A percentile compares a stretch with the other conserved stretches of the same genome.
Conservation (phyloP, 1,140 invertebrate species). For the Ceratosolen fusciceps region DNA sequence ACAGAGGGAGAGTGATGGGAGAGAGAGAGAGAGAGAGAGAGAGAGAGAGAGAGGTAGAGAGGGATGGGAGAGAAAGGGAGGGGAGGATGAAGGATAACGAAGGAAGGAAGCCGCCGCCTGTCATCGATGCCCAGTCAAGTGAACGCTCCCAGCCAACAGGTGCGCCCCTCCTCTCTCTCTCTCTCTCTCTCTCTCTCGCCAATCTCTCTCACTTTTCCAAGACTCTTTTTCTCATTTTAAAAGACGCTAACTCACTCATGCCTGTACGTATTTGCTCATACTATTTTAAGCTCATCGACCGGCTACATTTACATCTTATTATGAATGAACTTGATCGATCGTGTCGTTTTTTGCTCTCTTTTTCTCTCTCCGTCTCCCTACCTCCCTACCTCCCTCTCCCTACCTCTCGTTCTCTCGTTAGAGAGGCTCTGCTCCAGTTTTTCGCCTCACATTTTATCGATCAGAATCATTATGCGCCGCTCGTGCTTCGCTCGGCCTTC, state of each 20-base stretch:
- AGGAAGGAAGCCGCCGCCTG: background rate
- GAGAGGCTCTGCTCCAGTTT: too few species aligned
- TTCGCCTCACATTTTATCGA: too few species aligned
- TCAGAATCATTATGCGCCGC: too few species aligned
- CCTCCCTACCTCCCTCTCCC: too few species aligned
- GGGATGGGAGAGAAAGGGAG: background rate
- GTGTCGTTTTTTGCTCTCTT: background rate
- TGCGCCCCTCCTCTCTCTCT: background rate
- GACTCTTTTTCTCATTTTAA: background rate
- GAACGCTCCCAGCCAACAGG: constrained; percentile 18
- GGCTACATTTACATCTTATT: background rate
- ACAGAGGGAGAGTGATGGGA: background rate
- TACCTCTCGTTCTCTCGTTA: too few species aligned
- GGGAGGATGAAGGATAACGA: background rate
- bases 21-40: background rate
- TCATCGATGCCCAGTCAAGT: background rate
- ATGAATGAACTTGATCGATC: background rate
- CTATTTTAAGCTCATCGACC: background rate
- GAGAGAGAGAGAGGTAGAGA: background rate
- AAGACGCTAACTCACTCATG: background rate
- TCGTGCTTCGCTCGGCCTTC: too few species aligned
- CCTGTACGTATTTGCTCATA: background rate
- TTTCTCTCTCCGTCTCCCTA: too few species aligned
- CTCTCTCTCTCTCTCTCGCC: too few species aligned
- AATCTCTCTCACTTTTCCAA: too few species aligned